These are phyloP conservation scores for Pinna nobilis DNA, from an alignment of 1,140 invertebrate genomes.

Conservation along the genomic window DNA sequence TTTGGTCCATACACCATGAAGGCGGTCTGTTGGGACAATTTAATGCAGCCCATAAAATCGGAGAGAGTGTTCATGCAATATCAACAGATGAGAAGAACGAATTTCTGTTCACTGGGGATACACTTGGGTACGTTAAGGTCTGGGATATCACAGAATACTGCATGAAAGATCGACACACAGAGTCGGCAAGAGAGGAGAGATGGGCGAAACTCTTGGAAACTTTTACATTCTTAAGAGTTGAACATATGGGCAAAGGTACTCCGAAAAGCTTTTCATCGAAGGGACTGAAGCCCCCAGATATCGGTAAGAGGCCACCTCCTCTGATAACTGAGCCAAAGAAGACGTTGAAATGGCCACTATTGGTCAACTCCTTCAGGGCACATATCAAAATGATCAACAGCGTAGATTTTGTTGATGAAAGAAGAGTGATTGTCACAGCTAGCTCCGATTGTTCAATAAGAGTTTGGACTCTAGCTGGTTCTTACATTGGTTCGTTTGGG, in stretches of 20 bases:
- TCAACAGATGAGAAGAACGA: slow-evolving; percentile 58
- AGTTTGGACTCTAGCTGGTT: slow-evolving; percentile 53
- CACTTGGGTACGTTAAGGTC: slow-evolving; percentile 67
- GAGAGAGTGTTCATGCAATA: slow-evolving; percentile 60
- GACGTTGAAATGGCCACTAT: slow-evolving; percentile 76
- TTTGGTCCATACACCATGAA: slow-evolving; percentile 69
- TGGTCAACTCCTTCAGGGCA: slow-evolving; percentile 81
- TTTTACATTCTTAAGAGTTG: slow-evolving; percentile 80
- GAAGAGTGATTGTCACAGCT: slow-evolving; percentile 72
- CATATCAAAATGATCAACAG: slow-evolving; percentile 79
- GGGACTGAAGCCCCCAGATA: slow-evolving; percentile 23
- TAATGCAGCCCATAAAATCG: slow-evolving; percentile 75
- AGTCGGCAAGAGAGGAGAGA: slow-evolving; percentile 64
- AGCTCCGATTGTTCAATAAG: slow-evolving; percentile 82
- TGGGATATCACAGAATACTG: slow-evolving; percentile 70
- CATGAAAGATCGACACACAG: slow-evolving; percentile 45
- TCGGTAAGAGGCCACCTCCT: slow-evolving; percentile 50
- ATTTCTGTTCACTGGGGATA: slow-evolving; percentile 69
- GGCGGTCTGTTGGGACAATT: slow-evolving; percentile 69
- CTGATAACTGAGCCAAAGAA: slow-evolving; percentile 47
- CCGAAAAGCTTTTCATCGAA: slow-evolving; percentile 24
- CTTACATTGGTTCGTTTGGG: slow-evolving; percentile 61
- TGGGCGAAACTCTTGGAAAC: slow-evolving; percentile 79
- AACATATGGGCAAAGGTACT: slow-evolving; percentile 21
- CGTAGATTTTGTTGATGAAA: slow-evolving; percentile 79